Evolutionary conservation across 2,113 vertebrate species (phyloP), one percentile per base, ranked within the genome.

Genomic region (Sardina pilchardus): DNA sequence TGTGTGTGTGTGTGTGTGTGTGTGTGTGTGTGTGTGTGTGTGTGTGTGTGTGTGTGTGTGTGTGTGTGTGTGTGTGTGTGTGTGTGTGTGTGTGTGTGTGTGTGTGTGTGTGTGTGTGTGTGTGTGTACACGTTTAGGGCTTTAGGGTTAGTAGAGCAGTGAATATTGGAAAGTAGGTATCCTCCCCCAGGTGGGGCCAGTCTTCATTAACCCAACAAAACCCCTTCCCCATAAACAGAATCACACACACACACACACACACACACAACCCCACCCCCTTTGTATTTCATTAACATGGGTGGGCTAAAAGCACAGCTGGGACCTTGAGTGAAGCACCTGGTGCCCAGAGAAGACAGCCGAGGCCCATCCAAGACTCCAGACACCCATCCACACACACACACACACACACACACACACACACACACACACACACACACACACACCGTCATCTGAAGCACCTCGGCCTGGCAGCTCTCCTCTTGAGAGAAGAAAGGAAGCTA

Each of bases 151-250:
- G 71, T 78, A 78, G 71, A 78, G 71, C 71, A 78, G 30, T 78
- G 71, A 78, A 78, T 78, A 78, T 78, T 78, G 71, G 30, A 34
- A 36, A 34, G 71, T 36, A 36, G 0, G 39, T 75, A 19, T 89
- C 81, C 84, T 88, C 86, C 84, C 92, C 85, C 89, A 89, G 91
- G 87, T 93, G 88, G 89, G 89, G 90, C 89, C 89, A 87, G 81
- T 88, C 87, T 84, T 91, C 89, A 91, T 94, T 93, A 92, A 84
- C 88, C 84, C 89, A 88, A 87, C 30, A 85, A 81, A 43, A 80
- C 85, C 30, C 71, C 30, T 12, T 78, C 71, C 34, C 30, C 71
- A 34, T 78, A 17, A 78, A 78, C 34, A 12, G 8, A 78, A 1
- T 39, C 30, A 78, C 71, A 78, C 59, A 63, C 59, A 63, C 71